Evolutionary conservation across 2,797 vertebrate species (phyloP).

Genomic region (Enteromius argenteus): DNA sequence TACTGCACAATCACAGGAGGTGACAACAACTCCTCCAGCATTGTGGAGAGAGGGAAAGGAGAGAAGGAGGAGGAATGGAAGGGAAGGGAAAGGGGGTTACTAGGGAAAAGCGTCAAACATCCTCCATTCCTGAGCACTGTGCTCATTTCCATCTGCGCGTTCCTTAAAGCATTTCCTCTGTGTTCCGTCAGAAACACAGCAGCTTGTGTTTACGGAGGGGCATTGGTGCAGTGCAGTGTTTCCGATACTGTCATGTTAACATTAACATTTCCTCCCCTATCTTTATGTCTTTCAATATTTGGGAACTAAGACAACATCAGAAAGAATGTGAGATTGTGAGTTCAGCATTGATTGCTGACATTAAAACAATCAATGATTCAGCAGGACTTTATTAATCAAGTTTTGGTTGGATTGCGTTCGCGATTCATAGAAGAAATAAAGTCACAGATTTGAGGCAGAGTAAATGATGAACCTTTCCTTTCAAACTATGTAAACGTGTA

Average conservation of each 20-base stretch:
- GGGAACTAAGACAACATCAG: neutral
- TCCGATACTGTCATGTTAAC: neutral
- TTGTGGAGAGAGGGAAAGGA: constrained; percentile 62
- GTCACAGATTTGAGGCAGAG: neutral
- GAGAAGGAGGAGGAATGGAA: constrained; percentile 65
- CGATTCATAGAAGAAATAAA: neutral
- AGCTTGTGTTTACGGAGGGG: constrained; percentile 22
- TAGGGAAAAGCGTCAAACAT: constrained; percentile 81
- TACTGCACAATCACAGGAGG: constrained; percentile 76
- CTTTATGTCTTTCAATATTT: neutral
- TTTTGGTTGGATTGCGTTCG: neutral
- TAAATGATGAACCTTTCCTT: neutral
- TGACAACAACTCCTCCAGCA: constrained; percentile 73
- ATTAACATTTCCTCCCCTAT: neutral
- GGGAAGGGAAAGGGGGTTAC: constrained; percentile 68
- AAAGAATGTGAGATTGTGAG: neutral
- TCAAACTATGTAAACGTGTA: neutral
- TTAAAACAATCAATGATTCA: neutral
- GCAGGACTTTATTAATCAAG: neutral
- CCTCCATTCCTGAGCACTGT: constrained; percentile 82
- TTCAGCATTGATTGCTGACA: neutral
- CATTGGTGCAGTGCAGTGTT: constrained; percentile 2
- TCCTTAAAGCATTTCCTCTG: constrained; percentile 78
- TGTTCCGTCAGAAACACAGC: constrained; percentile 60
- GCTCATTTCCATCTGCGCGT: constrained; percentile 79